Evolutionary conservation across 2,113 vertebrate genomes (phyloP).

Genomic region (Macrotus californicus): DNA sequence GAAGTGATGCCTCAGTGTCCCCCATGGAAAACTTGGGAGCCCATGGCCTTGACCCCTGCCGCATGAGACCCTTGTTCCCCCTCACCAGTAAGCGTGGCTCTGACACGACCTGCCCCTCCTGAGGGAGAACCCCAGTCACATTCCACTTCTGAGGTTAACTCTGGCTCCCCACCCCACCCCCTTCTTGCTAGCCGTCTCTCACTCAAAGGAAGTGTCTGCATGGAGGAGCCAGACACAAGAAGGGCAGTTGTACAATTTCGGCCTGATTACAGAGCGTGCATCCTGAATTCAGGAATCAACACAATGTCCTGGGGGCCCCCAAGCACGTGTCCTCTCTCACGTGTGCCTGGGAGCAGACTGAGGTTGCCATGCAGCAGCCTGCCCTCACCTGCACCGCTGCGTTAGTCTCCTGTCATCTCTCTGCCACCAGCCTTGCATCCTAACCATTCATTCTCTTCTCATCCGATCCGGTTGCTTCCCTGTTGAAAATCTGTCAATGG

Average conservation of each 20-base stretch:
- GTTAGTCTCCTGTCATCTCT: background rate
- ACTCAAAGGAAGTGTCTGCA: background rate
- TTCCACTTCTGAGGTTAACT: background rate
- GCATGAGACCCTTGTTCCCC: background rate
- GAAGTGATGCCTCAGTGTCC: background rate
- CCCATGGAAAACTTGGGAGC: background rate
- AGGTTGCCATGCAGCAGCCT: background rate
- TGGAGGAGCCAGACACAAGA: background rate
- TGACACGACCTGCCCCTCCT: background rate
- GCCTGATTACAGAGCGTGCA: background rate
- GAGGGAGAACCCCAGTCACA: background rate
- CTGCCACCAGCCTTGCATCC: background rate
- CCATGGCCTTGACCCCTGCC: background rate
- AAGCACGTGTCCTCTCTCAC: background rate
- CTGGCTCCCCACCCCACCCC: too few relatives aligned
- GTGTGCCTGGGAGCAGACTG: background rate
- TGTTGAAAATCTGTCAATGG: background rate
- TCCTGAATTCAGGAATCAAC: background rate
- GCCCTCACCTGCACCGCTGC: background rate
- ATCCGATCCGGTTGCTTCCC: background rate
- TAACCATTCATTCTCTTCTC: background rate
- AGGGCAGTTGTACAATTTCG: background rate
- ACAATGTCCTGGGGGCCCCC: background rate
- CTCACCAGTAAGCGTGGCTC: background rate
- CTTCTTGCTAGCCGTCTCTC: background rate